A percentile compares a stretch with the other conserved stretches of the same genome.
Conservation (phyloP, 1,140 invertebrate genomes). For the silkworm (Bombyx mori) region DNA sequence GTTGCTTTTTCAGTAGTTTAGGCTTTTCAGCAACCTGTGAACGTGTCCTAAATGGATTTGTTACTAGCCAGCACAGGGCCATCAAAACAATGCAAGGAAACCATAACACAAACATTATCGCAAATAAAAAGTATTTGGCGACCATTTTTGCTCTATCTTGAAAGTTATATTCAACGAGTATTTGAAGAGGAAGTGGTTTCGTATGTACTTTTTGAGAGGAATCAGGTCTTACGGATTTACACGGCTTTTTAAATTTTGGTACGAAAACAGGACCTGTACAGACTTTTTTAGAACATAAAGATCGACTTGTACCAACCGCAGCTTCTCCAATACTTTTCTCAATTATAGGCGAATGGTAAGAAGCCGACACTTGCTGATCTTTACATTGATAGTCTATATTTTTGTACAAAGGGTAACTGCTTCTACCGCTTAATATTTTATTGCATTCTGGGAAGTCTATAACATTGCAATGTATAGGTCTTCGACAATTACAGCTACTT, state of each 20-base stretch:
- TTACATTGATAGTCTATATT: neutral
- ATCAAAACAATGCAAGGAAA: constrained; percentile 21
- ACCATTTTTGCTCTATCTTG: constrained; percentile 1
- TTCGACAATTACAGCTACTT: no score
- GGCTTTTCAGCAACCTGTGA: constrained; percentile 1
- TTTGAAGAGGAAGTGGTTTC: neutral
- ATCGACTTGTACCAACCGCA: neutral
- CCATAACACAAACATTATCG: constrained; percentile 16
- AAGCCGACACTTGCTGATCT: constrained; percentile 8
- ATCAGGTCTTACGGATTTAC: neutral
- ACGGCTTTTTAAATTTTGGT: neutral
- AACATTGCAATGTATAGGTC: constrained; percentile 8
- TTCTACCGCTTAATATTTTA: neutral
- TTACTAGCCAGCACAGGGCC: constrained; percentile 14
- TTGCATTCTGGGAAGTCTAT: constrained; percentile 6
- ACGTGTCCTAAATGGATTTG: constrained; percentile 20
- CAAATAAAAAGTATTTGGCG: constrained; percentile 15
- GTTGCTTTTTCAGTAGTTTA: no score
- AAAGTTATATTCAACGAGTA: neutral
- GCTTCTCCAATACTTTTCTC: constrained; percentile 1
- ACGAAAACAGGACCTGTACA: neutral
- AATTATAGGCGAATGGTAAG: constrained; percentile 4
- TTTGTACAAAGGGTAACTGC: neutral
- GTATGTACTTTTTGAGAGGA: neutral
- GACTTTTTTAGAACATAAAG: neutral